Base-by-base conservation (phyloP, 2,888 invertebrate genomes). In the Pocota personata region DNA sequence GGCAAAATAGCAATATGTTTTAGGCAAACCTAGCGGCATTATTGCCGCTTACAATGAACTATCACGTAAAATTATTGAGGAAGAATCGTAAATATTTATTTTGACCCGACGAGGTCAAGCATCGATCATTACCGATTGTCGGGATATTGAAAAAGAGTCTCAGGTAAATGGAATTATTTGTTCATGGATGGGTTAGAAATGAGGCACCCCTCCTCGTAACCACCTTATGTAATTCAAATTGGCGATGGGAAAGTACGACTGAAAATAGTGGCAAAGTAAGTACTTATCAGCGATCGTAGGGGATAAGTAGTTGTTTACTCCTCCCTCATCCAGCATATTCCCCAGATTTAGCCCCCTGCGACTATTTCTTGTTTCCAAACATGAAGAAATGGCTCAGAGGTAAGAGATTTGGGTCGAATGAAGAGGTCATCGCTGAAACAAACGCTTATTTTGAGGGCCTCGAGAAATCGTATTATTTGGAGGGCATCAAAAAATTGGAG, bases 21-120 rank as follows among this genome's bases (percentile, higher is more conserved):
- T 19, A 43, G 72, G 60, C 24, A 60, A 46, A 30, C 10, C 19
- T 21, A 10, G 2, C 37, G 24, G n/a, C 4, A 24, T 24, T 24
- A 24, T 35, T 37, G 48, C 71, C 37, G 30, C 40, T 67, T 40
- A n/a, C 12, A 16, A 48, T 72, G 72, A 50, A 72, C 60, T 60
- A 72, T 72, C 60, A 72, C 60, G 72, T 72, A 72, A 72, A 60
- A n/a, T 73, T 40, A 37, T 73, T 73, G 73, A 62, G 73, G 52
- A 73, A 52, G 52, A 50, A 66, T 66, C 76, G 66, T 76, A 58
- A 66, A 76, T 67, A 58, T 48, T 67, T 19, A 35, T 19, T 12
- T 35, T 67, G 76, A 67, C 76, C 76, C 57, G 66, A 50, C 5
- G 66, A 48, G 76, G 76, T 76, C 76, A 57, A 76, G 37, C 37